Percentiles rank a stretch among this genome's conserved stretches.
These are phyloP conservation scores for Sebastes wilsoni DNA, from an alignment of 2,797 vertebrate genomes.

Conservation along the genomic window DNA sequence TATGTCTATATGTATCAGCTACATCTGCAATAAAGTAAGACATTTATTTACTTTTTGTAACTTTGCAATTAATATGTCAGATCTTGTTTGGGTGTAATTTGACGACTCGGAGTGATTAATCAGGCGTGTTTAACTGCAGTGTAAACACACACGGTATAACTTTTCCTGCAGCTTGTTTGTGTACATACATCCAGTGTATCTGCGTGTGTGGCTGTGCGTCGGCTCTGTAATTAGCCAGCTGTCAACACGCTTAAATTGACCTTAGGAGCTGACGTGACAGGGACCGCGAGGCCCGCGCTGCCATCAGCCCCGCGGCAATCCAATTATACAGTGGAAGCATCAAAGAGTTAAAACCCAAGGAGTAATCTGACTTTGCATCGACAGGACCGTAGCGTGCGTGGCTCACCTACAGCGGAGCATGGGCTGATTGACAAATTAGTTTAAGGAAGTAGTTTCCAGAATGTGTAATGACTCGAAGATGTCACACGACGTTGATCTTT, in stretches of 20 bases:
- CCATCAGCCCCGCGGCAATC: conserved; percentile 19
- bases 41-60: conserved; percentile 14
- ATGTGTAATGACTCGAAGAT: conserved; percentile 45
- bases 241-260: conserved; percentile 54
- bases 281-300: background rate
- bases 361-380: conserved; percentile 9
- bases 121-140: conserved; percentile 46
- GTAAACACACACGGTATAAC: conserved; percentile 27
- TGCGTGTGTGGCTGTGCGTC: background rate
- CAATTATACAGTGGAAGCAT: conserved; percentile 36
- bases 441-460: conserved; percentile 39
- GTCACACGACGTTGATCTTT: conserved; percentile 3
- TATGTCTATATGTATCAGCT: background rate
- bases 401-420: background rate
- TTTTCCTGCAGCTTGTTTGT: background rate
- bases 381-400: conserved; percentile 5
- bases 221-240: conserved; percentile 59
- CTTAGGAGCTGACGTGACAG: conserved; percentile 44
- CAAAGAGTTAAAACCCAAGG: conserved; percentile 16
- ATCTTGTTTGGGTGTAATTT: conserved; percentile 41
- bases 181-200: background rate
- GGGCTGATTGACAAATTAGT: conserved; percentile 58
- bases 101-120: conserved; percentile 27
- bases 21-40: background rate
- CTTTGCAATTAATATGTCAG: conserved; percentile 25